Evolutionary conservation across 1,140 invertebrate genomes (phyloP), one percentile per base, ranked within the genome.

Genomic region (Listronotus bonariensis): DNA sequence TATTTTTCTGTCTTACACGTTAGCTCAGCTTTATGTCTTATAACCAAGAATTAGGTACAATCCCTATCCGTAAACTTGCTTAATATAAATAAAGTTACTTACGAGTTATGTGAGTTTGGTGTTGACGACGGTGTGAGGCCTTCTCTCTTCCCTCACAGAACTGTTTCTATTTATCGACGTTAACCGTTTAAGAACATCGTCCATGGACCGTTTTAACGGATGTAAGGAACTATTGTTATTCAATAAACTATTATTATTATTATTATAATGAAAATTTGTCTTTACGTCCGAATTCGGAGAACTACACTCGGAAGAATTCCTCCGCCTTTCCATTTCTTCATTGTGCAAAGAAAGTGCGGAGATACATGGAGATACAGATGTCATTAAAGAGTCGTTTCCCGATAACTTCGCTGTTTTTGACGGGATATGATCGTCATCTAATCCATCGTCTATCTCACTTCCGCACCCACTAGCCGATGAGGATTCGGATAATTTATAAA

Each of bases 141-240:
- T 82, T 67, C 84, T 86, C 67, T 86, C 85, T 74, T 88, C 86
- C 70, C 84, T 86, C 45, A 86, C 83, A 11, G 85, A 85, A 71
- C 85, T 87, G 74, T 82, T 86, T 69, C 88, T 87, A 82, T 89
- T 90, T 78, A 92, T 92, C 59, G 89, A 90, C 52, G 89, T 91
- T 69, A 92, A 81, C 75, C 88, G 83, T 77, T 92, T 92, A n/a
- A 92, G 82, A 6, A 92, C 90, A 81, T 92, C 89, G 81, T 92
- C 90, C 90, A 92, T 92, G n/a, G 89, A 89, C 72, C 88, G 80
- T 76, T 88, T 85, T 62, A 84, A 81, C 8, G 83, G 69, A 70
- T 78, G 75, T 56, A 74, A 73, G 72, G 72, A 75, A 76, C 78
- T 82, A 68, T 82, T 83, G 64, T 82, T 82, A 59, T 81, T 83